Percentiles rank a stretch among this genome's conserved stretches.
Conservation (phyloP, 2,797 vertebrate species). For the Protonibea diacanthus region DNA sequence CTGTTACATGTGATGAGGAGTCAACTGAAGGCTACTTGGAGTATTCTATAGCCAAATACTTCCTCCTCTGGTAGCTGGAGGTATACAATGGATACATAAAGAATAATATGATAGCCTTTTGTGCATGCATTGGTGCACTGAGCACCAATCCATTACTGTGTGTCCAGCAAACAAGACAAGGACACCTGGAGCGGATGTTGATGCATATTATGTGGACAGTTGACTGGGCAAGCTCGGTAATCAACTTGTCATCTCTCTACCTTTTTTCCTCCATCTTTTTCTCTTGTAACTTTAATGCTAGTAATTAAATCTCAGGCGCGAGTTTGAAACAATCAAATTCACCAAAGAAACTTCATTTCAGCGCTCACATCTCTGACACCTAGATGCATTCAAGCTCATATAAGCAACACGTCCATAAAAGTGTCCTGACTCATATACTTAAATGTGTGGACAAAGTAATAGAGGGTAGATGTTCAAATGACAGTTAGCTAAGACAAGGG, state of each 20-base stretch:
- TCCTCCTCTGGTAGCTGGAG: neutral
- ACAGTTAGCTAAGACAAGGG: slow-evolving; percentile 64
- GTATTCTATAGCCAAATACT: no score
- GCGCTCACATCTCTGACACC: slow-evolving; percentile 66
- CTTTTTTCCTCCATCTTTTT: slow-evolving; percentile 10
- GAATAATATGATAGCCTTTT: slow-evolving; percentile 1
- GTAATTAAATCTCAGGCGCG: slow-evolving; percentile 77
- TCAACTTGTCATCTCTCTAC: slow-evolving; percentile 33
- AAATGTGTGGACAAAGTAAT: slow-evolving; percentile 56
- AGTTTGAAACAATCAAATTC: slow-evolving; percentile 72
- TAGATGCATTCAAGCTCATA: slow-evolving; percentile 43
- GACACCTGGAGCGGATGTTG: no score
- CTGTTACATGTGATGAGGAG: neutral
- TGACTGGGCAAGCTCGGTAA: neutral
- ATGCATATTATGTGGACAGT: slow-evolving; percentile 6
- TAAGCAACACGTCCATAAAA: slow-evolving; percentile 51
- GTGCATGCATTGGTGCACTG: neutral
- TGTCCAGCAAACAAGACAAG: no score
- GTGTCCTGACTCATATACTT: slow-evolving; percentile 26
- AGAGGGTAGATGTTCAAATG: slow-evolving; percentile 42
- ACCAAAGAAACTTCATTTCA: slow-evolving; percentile 70
- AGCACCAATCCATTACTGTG: neutral
- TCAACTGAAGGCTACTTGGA: neutral
- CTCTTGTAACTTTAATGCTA: slow-evolving; percentile 62
- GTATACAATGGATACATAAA: neutral